Evolutionary conservation across 2,113 vertebrate species (phyloP), one percentile per base, ranked within the genome.

Genomic region (Oncorhynchus masou): DNA sequence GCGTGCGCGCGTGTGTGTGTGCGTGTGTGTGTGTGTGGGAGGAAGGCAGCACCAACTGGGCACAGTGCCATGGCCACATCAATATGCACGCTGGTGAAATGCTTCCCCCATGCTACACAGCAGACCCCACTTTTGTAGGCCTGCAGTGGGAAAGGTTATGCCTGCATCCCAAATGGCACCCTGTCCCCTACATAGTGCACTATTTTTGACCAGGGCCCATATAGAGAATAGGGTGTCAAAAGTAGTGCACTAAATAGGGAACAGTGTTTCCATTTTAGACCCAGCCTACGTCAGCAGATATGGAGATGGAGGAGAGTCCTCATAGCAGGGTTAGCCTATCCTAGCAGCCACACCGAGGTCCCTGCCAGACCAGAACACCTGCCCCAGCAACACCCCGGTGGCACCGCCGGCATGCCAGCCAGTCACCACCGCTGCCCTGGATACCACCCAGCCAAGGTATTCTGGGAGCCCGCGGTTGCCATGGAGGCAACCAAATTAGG

Each of bases 401-500:
- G 72, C 71, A 84, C 82, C 71, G 81, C 76, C 75, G 83, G 83
- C 87, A 80, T 87, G 80, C 79, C 86, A 88, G 87, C 90, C 88
- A 88, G 83, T 82, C 27, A 6, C 66, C 29, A 19, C 66, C 66
- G 84, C 82, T 88, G 83, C 89, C 91, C 89, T 87, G 92, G 92
- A 93, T 82, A 79, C 80, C 77, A 80, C 91, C 91, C 91, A 93
- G 91, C 84, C 87, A 88, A 90, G 89, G 90, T 92, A 93, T 90
- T 90, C 87, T 86, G 85, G 86, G 90, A 92, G 88, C 82, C 49
- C 87, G 68, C 77, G 80, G 93, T 94, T 93, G 90, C 92, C 92
- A 94, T 94, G 92, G 91, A 84, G 84, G 90, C 92, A 92, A 91
- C 86, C 89, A 81, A 91, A 93, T 92, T 90, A 85, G 87, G 87